Conservation (phyloP, 2,113 vertebrate species). For the Gopherus evgoodei region DNA sequence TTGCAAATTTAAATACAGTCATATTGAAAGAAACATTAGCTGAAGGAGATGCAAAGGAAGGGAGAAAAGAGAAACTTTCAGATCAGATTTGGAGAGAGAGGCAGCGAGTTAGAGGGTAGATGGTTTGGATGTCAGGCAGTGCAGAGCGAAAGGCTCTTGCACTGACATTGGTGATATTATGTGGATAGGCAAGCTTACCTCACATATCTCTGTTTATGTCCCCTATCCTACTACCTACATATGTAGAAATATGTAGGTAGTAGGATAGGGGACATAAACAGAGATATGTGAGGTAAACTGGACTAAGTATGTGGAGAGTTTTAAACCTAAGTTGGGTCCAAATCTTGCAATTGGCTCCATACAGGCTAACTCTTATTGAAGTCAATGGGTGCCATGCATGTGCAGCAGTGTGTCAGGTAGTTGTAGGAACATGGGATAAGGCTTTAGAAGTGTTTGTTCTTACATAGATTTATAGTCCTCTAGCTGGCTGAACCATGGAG, state of each 20-base stretch:
- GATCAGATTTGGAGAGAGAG: neutral
- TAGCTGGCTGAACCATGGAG: neutral
- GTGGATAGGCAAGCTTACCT: neutral
- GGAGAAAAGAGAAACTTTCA: neutral
- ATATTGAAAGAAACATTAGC: conserved; percentile 28
- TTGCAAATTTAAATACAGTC: conserved; percentile 10
- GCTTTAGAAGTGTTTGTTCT: neutral
- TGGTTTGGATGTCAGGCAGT: neutral
- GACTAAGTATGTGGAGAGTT: neutral
- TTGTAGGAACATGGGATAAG: neutral
- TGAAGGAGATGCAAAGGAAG: neutral
- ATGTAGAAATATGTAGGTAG: neutral
- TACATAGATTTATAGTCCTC: accelerated
- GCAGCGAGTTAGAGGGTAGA: neutral
- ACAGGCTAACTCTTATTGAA: neutral
- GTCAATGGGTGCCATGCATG: accelerated
- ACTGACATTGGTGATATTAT: too few species aligned
- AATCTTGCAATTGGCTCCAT: neutral
- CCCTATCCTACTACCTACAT: too few species aligned
- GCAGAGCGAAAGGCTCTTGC: neutral
- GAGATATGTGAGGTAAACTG: neutral
- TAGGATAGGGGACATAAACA: neutral
- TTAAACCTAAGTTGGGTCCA: neutral
- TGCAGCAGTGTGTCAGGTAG: neutral
- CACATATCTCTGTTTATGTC: too few species aligned